A percentile compares a stretch with the other conserved stretches of the same genome.
Conservation (phyloP, 1,140 invertebrate species). For the Piezodorus guildinii region DNA sequence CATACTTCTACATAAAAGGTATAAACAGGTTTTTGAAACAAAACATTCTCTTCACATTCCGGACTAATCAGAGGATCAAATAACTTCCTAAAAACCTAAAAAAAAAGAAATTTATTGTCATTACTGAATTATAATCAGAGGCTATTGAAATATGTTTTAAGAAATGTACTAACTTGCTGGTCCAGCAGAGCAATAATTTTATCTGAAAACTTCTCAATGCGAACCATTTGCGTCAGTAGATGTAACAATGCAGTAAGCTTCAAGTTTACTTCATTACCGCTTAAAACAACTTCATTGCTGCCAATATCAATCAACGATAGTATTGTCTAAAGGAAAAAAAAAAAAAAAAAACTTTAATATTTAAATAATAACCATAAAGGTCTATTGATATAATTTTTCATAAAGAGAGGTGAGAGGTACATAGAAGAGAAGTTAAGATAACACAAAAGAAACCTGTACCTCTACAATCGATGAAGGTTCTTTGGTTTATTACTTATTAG, state of each 20-base stretch:
- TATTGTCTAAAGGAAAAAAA: not conserved
- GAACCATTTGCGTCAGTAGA: conserved; percentile 16
- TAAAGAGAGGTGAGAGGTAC: too few species aligned
- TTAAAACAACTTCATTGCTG: not conserved
- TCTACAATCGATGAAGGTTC: too few species aligned
- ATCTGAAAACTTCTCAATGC: conserved; percentile 3
- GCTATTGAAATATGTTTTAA: too few species aligned
- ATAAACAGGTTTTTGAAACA: conserved; percentile 33
- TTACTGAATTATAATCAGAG: not conserved
- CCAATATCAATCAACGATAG: conserved; percentile 3
- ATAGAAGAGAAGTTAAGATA: too few species aligned
- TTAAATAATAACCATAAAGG: too few species aligned
- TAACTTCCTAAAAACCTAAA: conserved; percentile 20
- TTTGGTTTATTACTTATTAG: too few species aligned
- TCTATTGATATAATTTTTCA: too few species aligned
- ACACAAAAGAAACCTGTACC: too few species aligned
- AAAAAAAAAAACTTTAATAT: too few species aligned
- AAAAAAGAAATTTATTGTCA: not conserved
- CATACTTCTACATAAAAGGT: conserved; percentile 34
- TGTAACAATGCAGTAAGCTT: conserved; percentile 15
- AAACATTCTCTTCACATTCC: conserved; percentile 15
- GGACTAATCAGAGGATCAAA: conserved; percentile 18
- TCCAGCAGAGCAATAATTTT: conserved; percentile 15
- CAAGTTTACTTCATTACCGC: conserved; percentile 14
- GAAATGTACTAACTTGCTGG: not conserved